These are phyloP conservation scores for Cynopterus sphinx DNA, from an alignment of 2,797 vertebrate genomes.

Conservation along the genomic window DNA sequence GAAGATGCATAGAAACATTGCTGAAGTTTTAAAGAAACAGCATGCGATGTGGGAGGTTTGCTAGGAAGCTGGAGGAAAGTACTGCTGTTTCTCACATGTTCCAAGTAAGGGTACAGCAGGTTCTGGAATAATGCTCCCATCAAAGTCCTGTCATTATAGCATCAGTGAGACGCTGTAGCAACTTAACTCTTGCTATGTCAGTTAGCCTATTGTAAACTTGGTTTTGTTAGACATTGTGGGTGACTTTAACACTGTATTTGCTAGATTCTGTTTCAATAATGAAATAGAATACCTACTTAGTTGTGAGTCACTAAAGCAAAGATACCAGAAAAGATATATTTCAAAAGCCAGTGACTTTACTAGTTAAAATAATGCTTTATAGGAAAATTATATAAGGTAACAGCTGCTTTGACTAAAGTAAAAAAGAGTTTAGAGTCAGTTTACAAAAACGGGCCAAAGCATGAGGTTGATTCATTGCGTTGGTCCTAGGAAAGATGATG, in stretches of 20 bases:
- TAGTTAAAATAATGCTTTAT: slow-evolving; percentile 30
- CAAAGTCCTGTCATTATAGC: neutral
- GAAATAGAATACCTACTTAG: neutral
- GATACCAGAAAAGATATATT: neutral
- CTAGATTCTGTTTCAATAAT: neutral
- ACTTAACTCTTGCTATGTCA: neutral
- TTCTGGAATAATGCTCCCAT: neutral
- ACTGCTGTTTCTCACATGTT: neutral
- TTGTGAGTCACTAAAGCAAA: slow-evolving; percentile 20
- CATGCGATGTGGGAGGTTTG: neutral
- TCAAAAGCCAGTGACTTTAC: neutral
- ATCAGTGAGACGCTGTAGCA: neutral
- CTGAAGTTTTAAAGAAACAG: neutral
- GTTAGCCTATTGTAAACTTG: neutral
- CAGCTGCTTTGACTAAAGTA: slow-evolving; percentile 32
- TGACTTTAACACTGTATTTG: neutral
- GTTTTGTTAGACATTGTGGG: neutral
- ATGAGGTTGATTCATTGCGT: neutral
- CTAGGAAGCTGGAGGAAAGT: neutral
- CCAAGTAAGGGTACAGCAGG: neutral
- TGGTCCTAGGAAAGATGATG: neutral
- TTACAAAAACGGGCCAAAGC: neutral
- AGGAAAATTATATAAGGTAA: slow-evolving; percentile 35
- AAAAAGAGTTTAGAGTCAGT: neutral
- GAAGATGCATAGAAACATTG: neutral